phyloP scores from a whole-genome alignment of 2,797 vertebrate genomes.

The Scyliorhinus canicula region DNA sequence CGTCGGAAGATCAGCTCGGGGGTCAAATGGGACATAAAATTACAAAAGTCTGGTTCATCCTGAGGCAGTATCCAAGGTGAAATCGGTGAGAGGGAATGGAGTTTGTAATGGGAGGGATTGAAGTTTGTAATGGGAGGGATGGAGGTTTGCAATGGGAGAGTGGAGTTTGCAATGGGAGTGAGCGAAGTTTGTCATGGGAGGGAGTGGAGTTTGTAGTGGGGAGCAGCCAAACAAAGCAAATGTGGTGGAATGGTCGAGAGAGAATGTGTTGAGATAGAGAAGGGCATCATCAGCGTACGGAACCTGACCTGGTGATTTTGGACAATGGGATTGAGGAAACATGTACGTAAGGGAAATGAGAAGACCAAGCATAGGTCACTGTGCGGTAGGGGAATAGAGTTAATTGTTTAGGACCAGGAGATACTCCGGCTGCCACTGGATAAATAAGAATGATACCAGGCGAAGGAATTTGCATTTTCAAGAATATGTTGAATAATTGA shows the following conservation, averaged over 20 bases:
- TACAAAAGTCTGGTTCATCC: neutral
- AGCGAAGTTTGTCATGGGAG: too few relatives aligned
- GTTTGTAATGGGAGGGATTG: neutral
- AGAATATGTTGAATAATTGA: neutral
- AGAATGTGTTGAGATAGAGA: neutral
- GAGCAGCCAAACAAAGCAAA: neutral
- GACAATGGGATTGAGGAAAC: neutral
- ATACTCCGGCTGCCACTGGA: neutral
- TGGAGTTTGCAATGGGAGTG: too few relatives aligned
- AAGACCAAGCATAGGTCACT: neutral
- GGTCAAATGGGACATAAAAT: neutral
- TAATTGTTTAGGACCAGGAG: neutral
- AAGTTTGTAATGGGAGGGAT: neutral
- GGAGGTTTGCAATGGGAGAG: too few relatives aligned
- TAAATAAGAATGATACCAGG: neutral
- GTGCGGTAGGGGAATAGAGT: too few relatives aligned
- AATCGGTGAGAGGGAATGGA: neutral
- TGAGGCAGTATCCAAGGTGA: neutral
- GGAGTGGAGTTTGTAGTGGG: too few relatives aligned
- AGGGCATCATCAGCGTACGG: neutral
- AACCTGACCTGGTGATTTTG: neutral
- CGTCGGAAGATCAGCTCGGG: too few relatives aligned
- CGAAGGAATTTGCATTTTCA: neutral
- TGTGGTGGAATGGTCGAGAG: neutral
- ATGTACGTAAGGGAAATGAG: neutral